Evolutionary conservation across 2,888 invertebrate species (phyloP).

Genomic region (Argyresthia goedartella): DNA sequence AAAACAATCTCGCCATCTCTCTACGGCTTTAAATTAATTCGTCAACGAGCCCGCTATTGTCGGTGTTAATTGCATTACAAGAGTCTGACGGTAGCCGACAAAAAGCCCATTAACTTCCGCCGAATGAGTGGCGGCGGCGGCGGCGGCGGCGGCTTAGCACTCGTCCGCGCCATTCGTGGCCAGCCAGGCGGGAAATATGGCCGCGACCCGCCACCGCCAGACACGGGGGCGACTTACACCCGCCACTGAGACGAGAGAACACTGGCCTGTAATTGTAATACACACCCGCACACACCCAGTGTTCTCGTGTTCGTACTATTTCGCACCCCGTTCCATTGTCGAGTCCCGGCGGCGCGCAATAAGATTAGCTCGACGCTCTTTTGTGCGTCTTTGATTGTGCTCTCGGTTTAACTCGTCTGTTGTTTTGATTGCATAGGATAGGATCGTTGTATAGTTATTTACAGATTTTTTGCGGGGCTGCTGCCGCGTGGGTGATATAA

Average conservation of each 20-base stretch:
- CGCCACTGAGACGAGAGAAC: too few species aligned
- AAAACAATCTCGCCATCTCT: background rate
- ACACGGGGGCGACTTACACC: slow-evolving; percentile 47
- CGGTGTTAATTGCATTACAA: slow-evolving; percentile 68
- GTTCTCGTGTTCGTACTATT: too few species aligned
- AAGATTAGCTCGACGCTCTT: slow-evolving; percentile 52
- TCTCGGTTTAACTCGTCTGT: slow-evolving; percentile 52
- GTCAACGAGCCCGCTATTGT: slow-evolving; percentile 61
- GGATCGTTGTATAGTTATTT: too few species aligned
- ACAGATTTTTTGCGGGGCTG: too few species aligned
- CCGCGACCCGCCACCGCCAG: slow-evolving; percentile 48
- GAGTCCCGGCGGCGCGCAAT: slow-evolving; percentile 46
- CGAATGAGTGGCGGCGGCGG: slow-evolving; percentile 50
- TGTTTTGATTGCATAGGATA: slow-evolving; percentile 21
- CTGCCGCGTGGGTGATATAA: too few species aligned
- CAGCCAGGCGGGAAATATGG: slow-evolving; percentile 61
- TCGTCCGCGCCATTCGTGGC: slow-evolving; percentile 34
- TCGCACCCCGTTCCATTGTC: slow-evolving; percentile 17
- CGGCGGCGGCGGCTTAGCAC: slow-evolving; percentile 46
- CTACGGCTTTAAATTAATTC: slow-evolving; percentile 52
- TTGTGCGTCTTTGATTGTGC: slow-evolving; percentile 49
- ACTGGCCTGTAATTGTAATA: too few species aligned
- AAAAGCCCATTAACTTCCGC: slow-evolving; percentile 64
- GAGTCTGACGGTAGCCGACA: slow-evolving; percentile 54
- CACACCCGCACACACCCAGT: slow-evolving; percentile 11